A percentile compares a stretch with the other conserved stretches of the same genome.
phyloP scores from a whole-genome alignment of 1,140 invertebrate species.

The Calycopis cecrops region DNA sequence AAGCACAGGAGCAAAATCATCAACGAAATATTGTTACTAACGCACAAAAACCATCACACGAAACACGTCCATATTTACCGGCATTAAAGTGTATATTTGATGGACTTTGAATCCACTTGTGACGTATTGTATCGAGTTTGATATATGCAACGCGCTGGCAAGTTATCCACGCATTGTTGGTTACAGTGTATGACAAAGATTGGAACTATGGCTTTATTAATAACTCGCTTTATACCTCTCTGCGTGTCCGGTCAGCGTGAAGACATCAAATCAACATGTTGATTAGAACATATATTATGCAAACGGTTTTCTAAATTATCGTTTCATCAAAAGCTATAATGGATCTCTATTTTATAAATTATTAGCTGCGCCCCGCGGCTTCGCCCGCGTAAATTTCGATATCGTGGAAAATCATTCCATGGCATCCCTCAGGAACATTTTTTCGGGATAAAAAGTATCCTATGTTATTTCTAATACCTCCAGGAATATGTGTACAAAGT shows the following conservation, averaged over 20 bases:
- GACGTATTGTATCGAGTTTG: constrained; percentile 27
- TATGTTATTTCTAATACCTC: too few species aligned
- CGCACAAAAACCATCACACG: too few species aligned
- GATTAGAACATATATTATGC: constrained; percentile 3
- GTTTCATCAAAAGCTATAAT: too few species aligned
- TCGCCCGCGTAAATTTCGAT: too few species aligned
- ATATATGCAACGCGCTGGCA: constrained; percentile 59
- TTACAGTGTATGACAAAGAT: constrained; percentile 65
- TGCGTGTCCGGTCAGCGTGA: constrained; percentile 26
- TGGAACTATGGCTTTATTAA: constrained; percentile 64
- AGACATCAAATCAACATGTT: constrained; percentile 29
- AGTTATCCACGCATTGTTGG: constrained; percentile 56
- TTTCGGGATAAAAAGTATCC: too few species aligned
- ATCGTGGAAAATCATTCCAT: too few species aligned
- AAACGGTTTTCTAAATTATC: too few species aligned
- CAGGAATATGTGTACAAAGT: too few species aligned
- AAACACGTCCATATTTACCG: not conserved
- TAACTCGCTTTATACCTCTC: constrained; percentile 51
- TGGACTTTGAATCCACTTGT: constrained; percentile 11
- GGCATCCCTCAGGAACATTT: too few species aligned
- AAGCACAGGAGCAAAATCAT: constrained; percentile 50
- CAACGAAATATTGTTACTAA: too few species aligned
- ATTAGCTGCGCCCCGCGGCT: too few species aligned
- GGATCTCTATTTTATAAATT: too few species aligned
- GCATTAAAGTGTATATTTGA: constrained; percentile 23